Percentiles rank a stretch among this genome's conserved stretches.
These are phyloP conservation scores for Diarsia mendica DNA, from an alignment of 2,888 invertebrate species.

Conservation along the genomic window DNA sequence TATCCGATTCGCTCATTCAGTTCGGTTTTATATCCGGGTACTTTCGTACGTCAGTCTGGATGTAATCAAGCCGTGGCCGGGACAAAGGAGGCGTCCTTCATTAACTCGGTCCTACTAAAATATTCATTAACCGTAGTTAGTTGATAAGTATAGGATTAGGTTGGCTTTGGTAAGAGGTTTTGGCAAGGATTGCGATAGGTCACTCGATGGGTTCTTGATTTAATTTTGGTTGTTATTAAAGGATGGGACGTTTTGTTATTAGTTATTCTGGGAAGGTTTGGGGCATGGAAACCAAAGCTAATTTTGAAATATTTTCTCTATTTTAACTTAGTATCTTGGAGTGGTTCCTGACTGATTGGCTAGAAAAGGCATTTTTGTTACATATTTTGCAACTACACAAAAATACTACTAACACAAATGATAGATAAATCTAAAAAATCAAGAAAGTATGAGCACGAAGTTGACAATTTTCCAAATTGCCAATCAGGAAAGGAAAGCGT, in stretches of 20 bases:
- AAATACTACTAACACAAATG: no score
- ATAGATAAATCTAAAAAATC: no score
- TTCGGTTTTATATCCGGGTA: conserved; percentile 66
- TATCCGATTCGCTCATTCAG: conserved; percentile 57
- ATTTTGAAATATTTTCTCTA: no score
- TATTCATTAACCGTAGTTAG: conserved; percentile 83
- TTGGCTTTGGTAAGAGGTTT: conserved; percentile 53
- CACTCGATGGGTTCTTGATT: conserved; percentile 34
- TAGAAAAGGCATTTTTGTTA: no score
- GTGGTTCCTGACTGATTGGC: no score
- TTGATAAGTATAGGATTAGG: conserved; percentile 70
- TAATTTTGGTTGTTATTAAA: conserved; percentile 17
- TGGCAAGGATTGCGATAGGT: conserved; percentile 45
- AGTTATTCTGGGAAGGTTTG: background rate
- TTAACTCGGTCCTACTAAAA: conserved; percentile 85
- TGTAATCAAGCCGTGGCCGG: conserved; percentile 84
- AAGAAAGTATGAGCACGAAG: no score
- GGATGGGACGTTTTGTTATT: background rate
- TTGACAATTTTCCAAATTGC: no score
- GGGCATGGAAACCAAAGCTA: background rate
- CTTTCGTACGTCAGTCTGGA: conserved; percentile 71
- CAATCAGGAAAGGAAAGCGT: no score
- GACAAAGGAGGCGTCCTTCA: conserved; percentile 87
- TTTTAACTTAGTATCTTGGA: no score
- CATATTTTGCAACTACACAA: no score